Evolutionary conservation across 2,797 vertebrate genomes (phyloP), one percentile per base, ranked within the genome.

Genomic region (Tinamus major): DNA sequence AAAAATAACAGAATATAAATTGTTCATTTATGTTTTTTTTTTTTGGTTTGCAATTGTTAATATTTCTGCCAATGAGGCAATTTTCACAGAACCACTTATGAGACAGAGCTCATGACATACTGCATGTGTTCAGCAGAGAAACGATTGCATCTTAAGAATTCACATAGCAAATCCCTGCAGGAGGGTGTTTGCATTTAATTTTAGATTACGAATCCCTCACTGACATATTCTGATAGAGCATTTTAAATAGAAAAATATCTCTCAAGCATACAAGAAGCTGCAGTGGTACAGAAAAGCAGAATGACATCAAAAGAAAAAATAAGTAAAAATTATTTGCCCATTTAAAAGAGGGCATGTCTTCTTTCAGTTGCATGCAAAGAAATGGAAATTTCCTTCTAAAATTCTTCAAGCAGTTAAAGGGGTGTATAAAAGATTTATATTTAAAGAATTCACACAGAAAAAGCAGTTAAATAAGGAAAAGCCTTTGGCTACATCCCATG

Each of bases 41-140:
- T 94, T 68, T 93, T 46, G 92, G 67, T 61, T 49, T 70, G 55
- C 79, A 81, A 92, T 68, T 70, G 19, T 67, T 84, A 51, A 49
- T 13, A 85, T 61, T 94, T 59, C 77, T 87, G 56, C 11, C 65
- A 93, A n/a, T 29, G 14, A 89, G 56, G 62, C 35, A 95, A 75
- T 78, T 87, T 67, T 78, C 69, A 68, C n/a, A 87, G 72, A 19
- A 26, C 72, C 42, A 19, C 4, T 68, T 58, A 69, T 17, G 46
- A 16, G 58, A 68, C 8, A 49, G 26, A 85, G 69, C 39, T 61
- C 20, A 31, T 83, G 31, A 46, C 37, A 68, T 59, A 29, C 39
- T 64, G n/a, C 14, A 4, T 64, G 5, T 42, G 8, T 62, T 37
- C 13, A 74, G 35, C 41, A 67, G 10, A 71, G 85, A 82, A 79